Conservation (phyloP, 2,888 invertebrate species). For the Monoplex corrugatus region DNA sequence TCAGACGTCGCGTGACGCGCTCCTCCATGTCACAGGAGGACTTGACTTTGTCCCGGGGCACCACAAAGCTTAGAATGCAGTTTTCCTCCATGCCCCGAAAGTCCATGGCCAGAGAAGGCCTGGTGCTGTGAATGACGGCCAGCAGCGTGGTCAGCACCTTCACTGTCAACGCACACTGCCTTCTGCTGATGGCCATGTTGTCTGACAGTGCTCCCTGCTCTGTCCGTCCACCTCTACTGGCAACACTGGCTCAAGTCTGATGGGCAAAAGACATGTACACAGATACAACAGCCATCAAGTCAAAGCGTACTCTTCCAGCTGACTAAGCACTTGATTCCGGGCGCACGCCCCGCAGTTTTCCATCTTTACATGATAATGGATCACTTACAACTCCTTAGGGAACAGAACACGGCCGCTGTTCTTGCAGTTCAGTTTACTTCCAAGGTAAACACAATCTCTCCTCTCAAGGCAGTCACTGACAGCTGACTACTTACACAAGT, state of each 20-base stretch:
- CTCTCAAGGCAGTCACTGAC: neutral
- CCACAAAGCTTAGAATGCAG: constrained; percentile 69
- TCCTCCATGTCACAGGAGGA: constrained; percentile 66
- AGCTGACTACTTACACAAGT: neutral
- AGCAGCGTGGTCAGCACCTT: constrained; percentile 28
- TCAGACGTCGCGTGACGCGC: constrained; percentile 54
- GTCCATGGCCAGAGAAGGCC: constrained; percentile 4
- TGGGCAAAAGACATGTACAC: neutral
- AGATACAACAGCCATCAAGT: neutral
- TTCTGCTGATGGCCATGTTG: neutral
- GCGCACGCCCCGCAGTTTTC: no score
- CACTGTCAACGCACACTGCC: neutral
- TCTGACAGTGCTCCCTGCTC: neutral
- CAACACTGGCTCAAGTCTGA: neutral
- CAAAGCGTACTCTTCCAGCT: neutral
- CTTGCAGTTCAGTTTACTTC: neutral
- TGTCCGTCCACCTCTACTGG: neutral
- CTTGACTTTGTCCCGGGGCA: constrained; percentile 72
- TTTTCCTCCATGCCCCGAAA: constrained; percentile 59
- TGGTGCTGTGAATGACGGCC: neutral
- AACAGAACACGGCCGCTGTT: neutral
- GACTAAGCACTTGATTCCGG: neutral
- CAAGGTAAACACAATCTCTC: neutral
- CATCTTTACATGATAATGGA: neutral
- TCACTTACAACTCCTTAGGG: neutral